Percentiles rank a stretch among this genome's conserved stretches.
Conservation (phyloP, 2,888 invertebrate species). For the Noctua comes region DNA sequence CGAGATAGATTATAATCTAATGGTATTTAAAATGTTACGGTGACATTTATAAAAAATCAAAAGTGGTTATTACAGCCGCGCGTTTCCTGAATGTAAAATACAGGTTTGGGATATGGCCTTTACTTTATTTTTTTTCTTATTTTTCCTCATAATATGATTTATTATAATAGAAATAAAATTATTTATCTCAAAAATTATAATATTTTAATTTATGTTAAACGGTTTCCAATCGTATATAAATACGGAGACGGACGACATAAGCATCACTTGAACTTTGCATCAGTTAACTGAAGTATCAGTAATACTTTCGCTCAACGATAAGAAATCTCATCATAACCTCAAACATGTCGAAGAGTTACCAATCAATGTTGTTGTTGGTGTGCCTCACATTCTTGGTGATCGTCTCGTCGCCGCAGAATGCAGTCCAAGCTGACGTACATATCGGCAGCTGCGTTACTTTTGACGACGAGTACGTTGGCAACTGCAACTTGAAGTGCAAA, state of each 20-base stretch:
- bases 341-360: slow-evolving; percentile 47
- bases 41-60: no score
- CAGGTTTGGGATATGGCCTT: no score
- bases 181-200: no score
- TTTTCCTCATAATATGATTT: no score
- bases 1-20: no score
- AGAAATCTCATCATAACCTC: background rate
- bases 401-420: slow-evolving; percentile 65
- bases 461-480: slow-evolving; percentile 61
- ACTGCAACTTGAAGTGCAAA: slow-evolving; percentile 69
- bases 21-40: no score
- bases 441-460: slow-evolving; percentile 67
- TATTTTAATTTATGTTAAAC: background rate
- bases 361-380: slow-evolving; percentile 50
- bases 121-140: no score
- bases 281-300: slow-evolving; percentile 35
- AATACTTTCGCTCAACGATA: slow-evolving; percentile 3
- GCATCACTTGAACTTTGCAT: slow-evolving; percentile 21
- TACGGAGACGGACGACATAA: background rate
- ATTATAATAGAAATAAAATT: no score
- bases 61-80: no score
- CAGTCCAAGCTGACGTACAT: slow-evolving; percentile 61
- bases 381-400: slow-evolving; percentile 67
- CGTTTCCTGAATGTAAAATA: no score
- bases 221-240: slow-evolving; percentile 28